These are phyloP conservation scores for Caenorhabditis sinica DNA, from an alignment of 2,888 invertebrate species.

Conservation along the genomic window DNA sequence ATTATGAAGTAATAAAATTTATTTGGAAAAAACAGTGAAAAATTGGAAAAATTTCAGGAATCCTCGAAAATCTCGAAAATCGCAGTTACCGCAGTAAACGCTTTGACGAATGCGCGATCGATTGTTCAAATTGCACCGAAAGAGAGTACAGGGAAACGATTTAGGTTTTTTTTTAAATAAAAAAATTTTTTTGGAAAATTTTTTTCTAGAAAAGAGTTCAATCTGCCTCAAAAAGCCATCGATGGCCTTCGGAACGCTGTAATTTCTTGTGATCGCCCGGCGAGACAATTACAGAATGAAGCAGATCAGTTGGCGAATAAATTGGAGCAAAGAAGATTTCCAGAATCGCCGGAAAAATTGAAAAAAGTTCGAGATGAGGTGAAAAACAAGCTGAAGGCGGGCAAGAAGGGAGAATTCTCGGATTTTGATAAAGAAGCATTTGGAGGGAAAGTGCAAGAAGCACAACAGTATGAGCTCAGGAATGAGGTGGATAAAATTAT, in stretches of 20 bases:
- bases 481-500: conserved; percentile 76
- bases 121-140: conserved; percentile 68
- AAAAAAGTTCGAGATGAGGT: conserved; percentile 73
- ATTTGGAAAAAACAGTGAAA: background rate
- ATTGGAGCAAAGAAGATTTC: conserved; percentile 76
- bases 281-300: conserved; percentile 81
- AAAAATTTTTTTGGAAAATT: background rate
- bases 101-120: conserved; percentile 69
- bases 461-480: conserved; percentile 71
- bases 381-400: conserved; percentile 65
- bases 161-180: conserved; percentile 34
- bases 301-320: conserved; percentile 78
- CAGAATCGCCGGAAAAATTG: conserved; percentile 75
- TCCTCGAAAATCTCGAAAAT: conserved; percentile 30
- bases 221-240: conserved; percentile 70
- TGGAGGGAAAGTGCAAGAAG: conserved; percentile 73
- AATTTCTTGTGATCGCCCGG: conserved; percentile 67
- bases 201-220: conserved; percentile 56
- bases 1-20: conserved; percentile 3
- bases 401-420: conserved; percentile 62
- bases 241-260: conserved; percentile 69
- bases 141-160: conserved; percentile 28
- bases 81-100: conserved; percentile 72
- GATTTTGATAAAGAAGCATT: conserved; percentile 65
- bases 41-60: conserved; percentile 2